Percentiles rank a stretch among this genome's conserved stretches.
phyloP scores from a whole-genome alignment of 2,797 vertebrate species.

The Pipistrellus nathusii region DNA sequence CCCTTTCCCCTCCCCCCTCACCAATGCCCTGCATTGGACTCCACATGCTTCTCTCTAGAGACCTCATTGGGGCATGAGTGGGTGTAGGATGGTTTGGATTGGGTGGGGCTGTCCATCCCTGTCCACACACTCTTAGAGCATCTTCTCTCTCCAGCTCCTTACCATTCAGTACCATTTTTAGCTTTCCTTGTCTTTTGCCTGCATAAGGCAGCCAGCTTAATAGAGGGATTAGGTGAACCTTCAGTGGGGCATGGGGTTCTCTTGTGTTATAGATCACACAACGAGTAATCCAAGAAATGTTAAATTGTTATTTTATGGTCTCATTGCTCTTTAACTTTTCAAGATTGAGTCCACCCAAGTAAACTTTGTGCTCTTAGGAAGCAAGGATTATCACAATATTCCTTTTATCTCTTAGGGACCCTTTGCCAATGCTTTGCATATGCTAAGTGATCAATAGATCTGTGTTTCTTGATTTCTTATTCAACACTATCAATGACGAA shows the following conservation, averaged over 20 bases:
- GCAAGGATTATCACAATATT: background rate
- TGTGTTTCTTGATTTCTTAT: background rate
- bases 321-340: constrained; percentile 35
- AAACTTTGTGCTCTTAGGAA: background rate
- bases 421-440: background rate
- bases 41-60: background rate
- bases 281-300: background rate
- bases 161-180: background rate
- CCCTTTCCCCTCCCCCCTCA: too few species aligned
- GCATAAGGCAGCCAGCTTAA: background rate
- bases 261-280: background rate
- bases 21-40: background rate
- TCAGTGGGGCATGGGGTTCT: background rate
- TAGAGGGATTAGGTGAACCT: background rate
- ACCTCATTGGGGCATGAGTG: background rate
- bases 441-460: background rate
- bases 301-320: background rate
- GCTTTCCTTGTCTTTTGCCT: background rate
- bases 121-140: background rate
- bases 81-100: background rate
- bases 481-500: background rate
- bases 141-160: constrained; percentile 4
- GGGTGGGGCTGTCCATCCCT: background rate
- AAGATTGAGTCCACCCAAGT: background rate
- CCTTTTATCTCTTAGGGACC: constrained; percentile 5